Conservation (phyloP, 2,113 vertebrate genomes). For the Gyps fulvus region DNA sequence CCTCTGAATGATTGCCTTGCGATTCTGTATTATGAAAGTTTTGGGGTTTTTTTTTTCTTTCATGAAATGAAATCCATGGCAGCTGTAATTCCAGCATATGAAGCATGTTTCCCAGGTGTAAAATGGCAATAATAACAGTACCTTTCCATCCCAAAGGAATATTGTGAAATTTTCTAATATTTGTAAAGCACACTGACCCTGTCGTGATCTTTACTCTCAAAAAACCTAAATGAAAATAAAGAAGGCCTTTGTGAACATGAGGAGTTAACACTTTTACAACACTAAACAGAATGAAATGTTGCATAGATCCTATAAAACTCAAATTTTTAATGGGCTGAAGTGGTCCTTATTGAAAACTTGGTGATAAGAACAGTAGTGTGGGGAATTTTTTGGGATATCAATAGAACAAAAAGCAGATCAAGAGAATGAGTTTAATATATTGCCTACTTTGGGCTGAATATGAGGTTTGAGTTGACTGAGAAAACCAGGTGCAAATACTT, state of each 20-base stretch:
- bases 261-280: not conserved
- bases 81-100: not conserved
- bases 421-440: not conserved
- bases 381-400: not conserved
- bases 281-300: not conserved
- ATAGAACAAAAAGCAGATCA: not conserved
- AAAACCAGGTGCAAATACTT: not conserved
- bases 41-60: not conserved
- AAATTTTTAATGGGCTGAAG: not conserved
- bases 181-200: not conserved
- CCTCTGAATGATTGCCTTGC: not conserved
- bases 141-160: not conserved
- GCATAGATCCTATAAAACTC: not conserved
- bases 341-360: not conserved
- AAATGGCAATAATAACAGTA: not conserved
- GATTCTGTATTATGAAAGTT: not conserved
- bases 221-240: not conserved
- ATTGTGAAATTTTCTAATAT: not conserved
- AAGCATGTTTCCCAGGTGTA: not conserved
- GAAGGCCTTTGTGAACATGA: not conserved
- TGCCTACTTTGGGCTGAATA: not conserved
- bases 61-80: not conserved
- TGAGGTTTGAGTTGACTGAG: not conserved
- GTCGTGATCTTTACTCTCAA: not conserved
- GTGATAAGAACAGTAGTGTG: not conserved